Base-by-base conservation (phyloP, 2,797 vertebrate genomes). In the Sternotherus odoratus region DNA sequence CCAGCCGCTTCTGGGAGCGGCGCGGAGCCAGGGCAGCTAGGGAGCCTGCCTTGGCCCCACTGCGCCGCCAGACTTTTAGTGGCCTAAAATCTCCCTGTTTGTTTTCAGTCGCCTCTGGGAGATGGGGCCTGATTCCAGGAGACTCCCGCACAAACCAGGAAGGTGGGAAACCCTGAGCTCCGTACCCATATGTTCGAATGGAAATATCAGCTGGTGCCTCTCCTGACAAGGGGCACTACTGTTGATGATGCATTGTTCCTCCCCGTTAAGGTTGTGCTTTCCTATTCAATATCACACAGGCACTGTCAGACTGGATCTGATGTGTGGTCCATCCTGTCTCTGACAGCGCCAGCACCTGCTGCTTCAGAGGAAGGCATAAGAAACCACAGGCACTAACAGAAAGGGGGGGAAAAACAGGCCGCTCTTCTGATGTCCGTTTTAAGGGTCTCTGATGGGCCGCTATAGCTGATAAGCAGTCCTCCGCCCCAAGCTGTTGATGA, bases 1-100 rank as follows among this genome's bases (percentile, higher is more conserved):
- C 9, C 2, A 4, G 4, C 21, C 8, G 8, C 51, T 53, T 24
- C 21, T 8, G 4, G 21, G 21, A 53, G 21, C 4, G 2, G 51
- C 8, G 51, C 4, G 4, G 51, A 21, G 51, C 51, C 9, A 53
- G 21, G 21, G 51, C 51, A 53, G 51, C 21, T 2, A 53, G 21
- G 8, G 51, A 53, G 51, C 21, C 21, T 53, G 21, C 51, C 21
- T 23, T 53, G 23, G 21, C 9, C 51, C 21, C 4, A 1, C 51
- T 53, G 21, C 4, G 4, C 51, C 2, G 4, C 9, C 4, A 21
- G 51, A 53, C 21, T 53, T 21, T 51, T 51, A 51, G 51, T 1
- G 6, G 19, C 19, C 51, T 51, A 51, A 51, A 51, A 51, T 51
- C 51, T 51, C 51, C 51, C 8, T 8, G 19, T 51, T 23, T 53